Conservation (phyloP, 2,888 invertebrate species). For the Asteroscopus sphinx region DNA sequence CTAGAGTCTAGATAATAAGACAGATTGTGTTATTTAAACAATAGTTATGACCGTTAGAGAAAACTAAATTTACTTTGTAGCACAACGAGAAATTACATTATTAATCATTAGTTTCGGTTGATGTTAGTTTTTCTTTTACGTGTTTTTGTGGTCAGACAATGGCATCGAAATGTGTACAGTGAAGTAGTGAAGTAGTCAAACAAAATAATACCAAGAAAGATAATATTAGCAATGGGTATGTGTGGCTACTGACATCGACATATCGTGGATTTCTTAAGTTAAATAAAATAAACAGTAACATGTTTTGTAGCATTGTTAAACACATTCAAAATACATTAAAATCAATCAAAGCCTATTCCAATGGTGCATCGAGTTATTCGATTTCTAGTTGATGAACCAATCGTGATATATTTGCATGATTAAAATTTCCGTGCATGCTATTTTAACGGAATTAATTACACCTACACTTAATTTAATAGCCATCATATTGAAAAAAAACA, state of each 20-base stretch:
- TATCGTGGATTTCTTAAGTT: too few species aligned
- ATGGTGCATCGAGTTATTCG: conserved; percentile 1
- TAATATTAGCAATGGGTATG: too few species aligned
- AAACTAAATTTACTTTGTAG: conserved; percentile 41
- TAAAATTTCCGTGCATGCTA: conserved; percentile 14
- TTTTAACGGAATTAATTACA: neutral
- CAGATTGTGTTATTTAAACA: conserved; percentile 31
- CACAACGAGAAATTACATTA: conserved; percentile 44
- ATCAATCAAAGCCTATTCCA: neutral
- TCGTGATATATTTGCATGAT: neutral
- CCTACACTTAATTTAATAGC: too few species aligned
- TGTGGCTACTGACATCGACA: too few species aligned
- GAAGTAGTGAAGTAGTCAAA: neutral
- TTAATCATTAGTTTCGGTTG: conserved; percentile 40
- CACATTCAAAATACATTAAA: neutral
- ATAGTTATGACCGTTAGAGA: conserved; percentile 38
- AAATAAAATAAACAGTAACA: too few species aligned
- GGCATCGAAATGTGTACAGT: conserved; percentile 30
- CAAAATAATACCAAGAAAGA: neutral
- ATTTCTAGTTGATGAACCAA: conserved; percentile 1
- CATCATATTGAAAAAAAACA: too few species aligned
- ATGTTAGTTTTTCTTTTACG: conserved; percentile 20
- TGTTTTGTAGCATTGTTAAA: neutral
- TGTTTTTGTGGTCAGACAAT: conserved; percentile 14
- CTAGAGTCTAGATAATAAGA: conserved; percentile 28